phyloP scores from a whole-genome alignment of 1,140 invertebrate genomes.

The Antheraea pernyi region DNA sequence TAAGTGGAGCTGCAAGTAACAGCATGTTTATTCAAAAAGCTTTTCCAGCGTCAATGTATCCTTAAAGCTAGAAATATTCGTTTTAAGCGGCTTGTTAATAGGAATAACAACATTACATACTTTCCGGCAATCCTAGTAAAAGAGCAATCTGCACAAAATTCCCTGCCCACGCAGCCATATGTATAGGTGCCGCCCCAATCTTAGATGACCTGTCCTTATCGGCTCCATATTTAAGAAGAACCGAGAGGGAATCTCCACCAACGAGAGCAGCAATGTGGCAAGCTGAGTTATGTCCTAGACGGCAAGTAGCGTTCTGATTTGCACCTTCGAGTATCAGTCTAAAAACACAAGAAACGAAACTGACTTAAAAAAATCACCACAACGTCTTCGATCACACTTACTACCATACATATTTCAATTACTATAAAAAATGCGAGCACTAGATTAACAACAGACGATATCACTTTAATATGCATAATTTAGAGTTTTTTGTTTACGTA shows the following conservation, averaged over 20 bases:
- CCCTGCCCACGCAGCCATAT: constrained; percentile 51
- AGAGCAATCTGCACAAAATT: constrained; percentile 37
- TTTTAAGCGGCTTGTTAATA: too few relatives aligned
- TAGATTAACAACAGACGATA: too few relatives aligned
- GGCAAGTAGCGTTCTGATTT: constrained; percentile 48
- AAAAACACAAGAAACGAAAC: background rate
- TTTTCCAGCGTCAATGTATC: too few relatives aligned
- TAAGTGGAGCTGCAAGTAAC: too few relatives aligned
- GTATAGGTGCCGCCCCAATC: constrained; percentile 45
- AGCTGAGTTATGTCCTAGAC: constrained; percentile 35
- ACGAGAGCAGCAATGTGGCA: constrained; percentile 45
- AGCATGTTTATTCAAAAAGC: too few relatives aligned
- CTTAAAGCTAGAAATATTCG: too few relatives aligned
- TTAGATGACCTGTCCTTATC: constrained; percentile 31
- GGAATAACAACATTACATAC: constrained; percentile 6
- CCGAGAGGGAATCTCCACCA: constrained; percentile 30
- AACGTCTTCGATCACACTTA: too few relatives aligned
- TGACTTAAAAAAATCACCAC: too few relatives aligned
- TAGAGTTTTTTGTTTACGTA: too few relatives aligned
- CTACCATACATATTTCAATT: too few relatives aligned
- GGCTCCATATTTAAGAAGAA: constrained; percentile 37
- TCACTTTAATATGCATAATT: too few relatives aligned
- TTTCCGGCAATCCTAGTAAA: constrained; percentile 35
- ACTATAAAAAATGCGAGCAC: too few relatives aligned
- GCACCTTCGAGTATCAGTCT: constrained; percentile 49